A percentile compares a stretch with the other conserved stretches of the same genome.
These are phyloP conservation scores for Stigmatopora argus DNA, from an alignment of 2,113 vertebrate genomes.

Conservation along the genomic window DNA sequence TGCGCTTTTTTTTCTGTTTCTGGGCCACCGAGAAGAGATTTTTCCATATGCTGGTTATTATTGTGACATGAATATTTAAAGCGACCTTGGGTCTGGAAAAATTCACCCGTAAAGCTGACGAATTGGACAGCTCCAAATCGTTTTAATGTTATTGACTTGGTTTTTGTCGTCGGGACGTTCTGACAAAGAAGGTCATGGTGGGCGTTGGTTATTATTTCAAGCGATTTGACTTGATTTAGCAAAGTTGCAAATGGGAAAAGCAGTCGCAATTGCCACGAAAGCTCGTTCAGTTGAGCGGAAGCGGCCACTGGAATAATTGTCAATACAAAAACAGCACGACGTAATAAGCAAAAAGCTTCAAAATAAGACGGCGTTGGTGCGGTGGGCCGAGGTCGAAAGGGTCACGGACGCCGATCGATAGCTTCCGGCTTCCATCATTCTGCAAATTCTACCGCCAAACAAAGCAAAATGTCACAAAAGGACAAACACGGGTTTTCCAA, in stretches of 20 bases:
- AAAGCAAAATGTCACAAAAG: slow-evolving; percentile 24
- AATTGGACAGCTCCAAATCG: slow-evolving; percentile 6
- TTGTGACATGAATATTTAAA: neutral
- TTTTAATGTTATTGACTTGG: slow-evolving; percentile 27
- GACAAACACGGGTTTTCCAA: slow-evolving; percentile 20
- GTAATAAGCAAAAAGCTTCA: neutral
- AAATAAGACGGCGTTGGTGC: slow-evolving; percentile 26
- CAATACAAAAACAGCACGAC: slow-evolving; percentile 23
- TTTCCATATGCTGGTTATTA: no score
- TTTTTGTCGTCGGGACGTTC: neutral
- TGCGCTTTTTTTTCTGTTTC: no score
- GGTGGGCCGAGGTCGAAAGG: slow-evolving; percentile 31
- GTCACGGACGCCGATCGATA: slow-evolving; percentile 47
- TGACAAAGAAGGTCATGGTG: slow-evolving; percentile 37
- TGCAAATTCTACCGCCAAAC: slow-evolving; percentile 44
- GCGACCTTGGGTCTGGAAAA: neutral
- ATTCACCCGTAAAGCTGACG: neutral
- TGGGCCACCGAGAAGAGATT: neutral
- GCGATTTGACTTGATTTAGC: slow-evolving; percentile 55
- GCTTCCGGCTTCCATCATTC: slow-evolving; percentile 39
- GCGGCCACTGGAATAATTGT: slow-evolving; percentile 35
- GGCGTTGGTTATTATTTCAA: slow-evolving; percentile 38
- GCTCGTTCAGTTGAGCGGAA: slow-evolving; percentile 20
- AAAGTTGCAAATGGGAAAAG: slow-evolving; percentile 48
- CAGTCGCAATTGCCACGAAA: slow-evolving; percentile 25